Conservation (phyloP, 1,140 invertebrate species). For the Eueides isabella region DNA sequence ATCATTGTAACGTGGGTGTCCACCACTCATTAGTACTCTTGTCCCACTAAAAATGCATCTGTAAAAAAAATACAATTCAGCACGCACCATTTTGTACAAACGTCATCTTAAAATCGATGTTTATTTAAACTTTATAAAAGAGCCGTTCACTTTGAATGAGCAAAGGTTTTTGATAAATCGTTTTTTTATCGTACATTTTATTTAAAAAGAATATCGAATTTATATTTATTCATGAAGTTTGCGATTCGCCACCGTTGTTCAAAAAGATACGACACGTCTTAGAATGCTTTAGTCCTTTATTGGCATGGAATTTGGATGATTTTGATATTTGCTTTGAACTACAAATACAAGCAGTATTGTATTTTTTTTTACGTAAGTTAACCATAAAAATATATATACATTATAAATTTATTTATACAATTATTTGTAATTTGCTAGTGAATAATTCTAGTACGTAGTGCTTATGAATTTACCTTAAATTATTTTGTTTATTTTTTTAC, state of each 20-base stretch:
- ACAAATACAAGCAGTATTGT: neutral
- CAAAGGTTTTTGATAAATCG: conserved; percentile 77
- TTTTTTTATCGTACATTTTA: conserved; percentile 77
- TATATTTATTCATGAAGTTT: conserved; percentile 79
- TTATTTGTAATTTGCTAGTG: neutral
- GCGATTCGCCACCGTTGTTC: conserved; percentile 77
- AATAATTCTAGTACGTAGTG: too few species aligned
- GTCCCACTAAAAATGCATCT: conserved; percentile 58
- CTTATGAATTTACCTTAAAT: too few species aligned
- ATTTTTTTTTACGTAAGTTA: neutral
- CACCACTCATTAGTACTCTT: conserved; percentile 75
- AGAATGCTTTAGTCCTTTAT: conserved; percentile 44
- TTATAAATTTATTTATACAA: neutral
- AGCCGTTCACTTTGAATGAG: conserved; percentile 58
- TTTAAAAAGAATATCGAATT: conserved; percentile 78
- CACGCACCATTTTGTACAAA: conserved; percentile 74
- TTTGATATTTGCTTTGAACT: conserved; percentile 58
- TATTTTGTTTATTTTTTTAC: too few species aligned
- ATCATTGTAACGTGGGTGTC: conserved; percentile 73
- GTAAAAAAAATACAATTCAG: conserved; percentile 56
- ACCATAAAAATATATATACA: neutral
- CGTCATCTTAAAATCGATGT: conserved; percentile 75
- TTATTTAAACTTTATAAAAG: conserved; percentile 80
- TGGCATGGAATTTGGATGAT: conserved; percentile 30
- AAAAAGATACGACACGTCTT: conserved; percentile 63